Evolutionary conservation across 2,888 invertebrate genomes (phyloP), one percentile per base, ranked within the genome.

Genomic region (Caenorhabditis angaria): DNA sequence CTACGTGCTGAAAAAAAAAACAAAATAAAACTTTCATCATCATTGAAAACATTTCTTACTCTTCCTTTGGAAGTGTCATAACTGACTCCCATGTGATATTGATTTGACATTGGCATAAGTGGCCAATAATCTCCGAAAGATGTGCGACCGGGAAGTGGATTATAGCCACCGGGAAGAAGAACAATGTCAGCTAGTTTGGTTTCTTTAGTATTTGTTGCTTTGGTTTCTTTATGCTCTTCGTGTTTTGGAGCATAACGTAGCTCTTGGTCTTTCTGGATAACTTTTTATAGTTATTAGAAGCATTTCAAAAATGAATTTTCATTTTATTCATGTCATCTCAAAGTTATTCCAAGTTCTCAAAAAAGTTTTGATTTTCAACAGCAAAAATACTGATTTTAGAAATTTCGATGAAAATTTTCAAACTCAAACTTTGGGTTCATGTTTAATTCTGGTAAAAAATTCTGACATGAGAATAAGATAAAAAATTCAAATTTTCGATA

Each of bases 61-160:
- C 69, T 72, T 62, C 66, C 69, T 50, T 51, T 61, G 22, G 74
- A 74, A 41, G 77, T 75, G 65, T 78, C 77, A 58, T 71, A 70
- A 32, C 75, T 75, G 32, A 75, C 64, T 35, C 69, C 58, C 57
- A 70, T 56, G 50, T 78, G 77, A 65, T 78, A 78, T 62, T 78
- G 77, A 65, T 72, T 78, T 14, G 70, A 68, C 61, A 78, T 64
- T 18, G 77, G 77, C 57, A 70, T 70, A 14, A 78, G 70, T 47
- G 77, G 77, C 77, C 77, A 78, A 61, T 78, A 78, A 61, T 78
- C 77, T 8, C 77, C 77, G 50, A 62, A 73, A 6, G 77, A 70
- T 27, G 77, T 73, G 50, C 77, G 61, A 20, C 77, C 77, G 25
- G 77, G 77, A 29, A 78, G 63, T n/a, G 77, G 77, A 50, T 72